These are phyloP conservation scores for Phrynocephalus forsythii DNA, from an alignment of 2,797 vertebrate species.

Conservation along the genomic window DNA sequence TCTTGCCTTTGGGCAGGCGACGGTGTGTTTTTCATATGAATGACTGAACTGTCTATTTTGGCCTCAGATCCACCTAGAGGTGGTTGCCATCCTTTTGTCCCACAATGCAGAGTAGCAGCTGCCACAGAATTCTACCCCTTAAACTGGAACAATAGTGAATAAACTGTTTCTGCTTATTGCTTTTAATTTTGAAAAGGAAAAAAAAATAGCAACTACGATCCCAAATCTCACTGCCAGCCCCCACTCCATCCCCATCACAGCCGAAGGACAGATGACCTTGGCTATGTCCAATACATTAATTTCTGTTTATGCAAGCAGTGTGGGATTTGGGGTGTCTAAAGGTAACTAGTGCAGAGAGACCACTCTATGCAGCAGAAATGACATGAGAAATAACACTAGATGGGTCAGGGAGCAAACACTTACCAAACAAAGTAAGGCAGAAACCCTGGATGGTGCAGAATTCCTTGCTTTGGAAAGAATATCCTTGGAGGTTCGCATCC, in stretches of 20 bases:
- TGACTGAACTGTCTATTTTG: too few relatives aligned
- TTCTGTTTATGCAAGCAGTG: not conserved
- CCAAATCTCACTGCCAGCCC: not conserved
- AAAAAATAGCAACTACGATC: not conserved
- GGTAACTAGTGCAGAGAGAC: not conserved
- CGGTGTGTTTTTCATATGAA: too few relatives aligned
- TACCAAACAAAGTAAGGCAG: conserved; percentile 14
- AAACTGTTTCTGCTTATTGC: not conserved
- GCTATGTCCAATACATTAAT: not conserved
- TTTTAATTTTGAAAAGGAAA: not conserved
- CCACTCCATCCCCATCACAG: not conserved
- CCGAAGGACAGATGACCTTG: not conserved
- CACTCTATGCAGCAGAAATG: not conserved
- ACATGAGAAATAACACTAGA: not conserved
- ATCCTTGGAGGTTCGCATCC: conserved; percentile 3
- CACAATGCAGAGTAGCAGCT: too few relatives aligned
- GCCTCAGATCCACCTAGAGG: too few relatives aligned
- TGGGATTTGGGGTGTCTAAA: not conserved
- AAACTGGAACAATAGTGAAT: not conserved
- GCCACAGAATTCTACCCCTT: not conserved
- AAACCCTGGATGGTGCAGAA: conserved; percentile 22
- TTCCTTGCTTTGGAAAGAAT: conserved; percentile 1
- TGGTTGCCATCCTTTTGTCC: too few relatives aligned
- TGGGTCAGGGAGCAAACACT: not conserved
- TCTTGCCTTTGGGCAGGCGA: too few relatives aligned